phyloP scores from a whole-genome alignment of 2,113 vertebrate genomes.

The Cavia aperea region DNA sequence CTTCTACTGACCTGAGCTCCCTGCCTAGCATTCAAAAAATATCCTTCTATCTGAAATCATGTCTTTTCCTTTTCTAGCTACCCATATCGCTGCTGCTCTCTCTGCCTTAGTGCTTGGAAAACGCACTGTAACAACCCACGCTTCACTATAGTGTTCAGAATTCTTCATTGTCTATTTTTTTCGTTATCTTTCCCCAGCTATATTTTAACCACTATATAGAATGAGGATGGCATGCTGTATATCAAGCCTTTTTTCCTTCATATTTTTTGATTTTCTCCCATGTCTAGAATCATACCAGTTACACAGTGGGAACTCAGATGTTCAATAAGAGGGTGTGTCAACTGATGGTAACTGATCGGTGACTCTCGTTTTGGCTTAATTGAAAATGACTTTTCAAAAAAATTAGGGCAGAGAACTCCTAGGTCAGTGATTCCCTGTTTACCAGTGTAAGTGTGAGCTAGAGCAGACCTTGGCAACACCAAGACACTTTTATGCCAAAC shows the following conservation, averaged over 20 bases:
- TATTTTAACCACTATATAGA: background rate
- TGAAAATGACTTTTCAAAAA: conserved; percentile 41
- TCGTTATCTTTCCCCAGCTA: background rate
- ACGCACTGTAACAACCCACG: background rate
- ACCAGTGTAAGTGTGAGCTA: background rate
- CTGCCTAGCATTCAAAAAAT: background rate
- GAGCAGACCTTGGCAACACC: conserved; percentile 15
- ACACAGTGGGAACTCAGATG: background rate
- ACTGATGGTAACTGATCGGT: conserved; percentile 5
- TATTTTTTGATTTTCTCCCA: background rate
- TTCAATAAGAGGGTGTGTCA: conserved; percentile 6
- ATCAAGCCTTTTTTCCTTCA: background rate
- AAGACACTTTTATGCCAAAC: conserved; percentile 17
- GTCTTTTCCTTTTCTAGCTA: background rate
- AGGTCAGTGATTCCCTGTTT: background rate
- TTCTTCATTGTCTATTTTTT: conserved; percentile 31
- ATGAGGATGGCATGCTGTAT: background rate
- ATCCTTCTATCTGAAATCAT: background rate
- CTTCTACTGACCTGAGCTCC: background rate
- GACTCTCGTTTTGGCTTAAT: conserved; percentile 22
- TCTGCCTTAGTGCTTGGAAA: conserved; percentile 17
- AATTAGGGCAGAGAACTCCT: conserved; percentile 22
- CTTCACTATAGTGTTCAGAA: background rate
- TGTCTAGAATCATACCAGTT: background rate
- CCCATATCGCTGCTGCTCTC: background rate